Percentiles rank a stretch among this genome's conserved stretches.
phyloP scores from a whole-genome alignment of 2,113 vertebrate genomes.

The Tiliqua scincoides region DNA sequence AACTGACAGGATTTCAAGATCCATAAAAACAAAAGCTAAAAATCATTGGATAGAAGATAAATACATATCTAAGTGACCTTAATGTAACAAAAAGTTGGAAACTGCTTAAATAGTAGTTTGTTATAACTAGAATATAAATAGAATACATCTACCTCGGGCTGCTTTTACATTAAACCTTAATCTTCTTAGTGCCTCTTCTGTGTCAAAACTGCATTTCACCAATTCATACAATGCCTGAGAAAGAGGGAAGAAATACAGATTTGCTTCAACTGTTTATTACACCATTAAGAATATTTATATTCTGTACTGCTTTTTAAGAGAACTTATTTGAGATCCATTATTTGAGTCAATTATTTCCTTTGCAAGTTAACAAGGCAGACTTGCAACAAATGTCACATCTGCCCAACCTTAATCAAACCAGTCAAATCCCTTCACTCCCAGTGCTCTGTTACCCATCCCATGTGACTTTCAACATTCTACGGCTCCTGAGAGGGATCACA shows the following conservation, averaged over 20 bases:
- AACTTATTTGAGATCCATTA: background rate
- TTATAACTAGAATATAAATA: rapidly evolving
- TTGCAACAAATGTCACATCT: too few relatives aligned
- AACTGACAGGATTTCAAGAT: background rate
- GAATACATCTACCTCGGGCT: slow-evolving; percentile 87
- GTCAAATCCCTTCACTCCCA: too few relatives aligned
- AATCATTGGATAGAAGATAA: background rate
- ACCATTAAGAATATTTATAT: background rate
- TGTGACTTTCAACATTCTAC: too few relatives aligned
- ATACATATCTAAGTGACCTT: background rate
- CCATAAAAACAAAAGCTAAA: background rate
- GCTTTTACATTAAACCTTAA: slow-evolving; percentile 93
- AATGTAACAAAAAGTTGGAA: background rate
- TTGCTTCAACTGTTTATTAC: background rate
- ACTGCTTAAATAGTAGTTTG: background rate
- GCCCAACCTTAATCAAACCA: too few relatives aligned
- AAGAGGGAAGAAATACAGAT: slow-evolving; percentile 18
- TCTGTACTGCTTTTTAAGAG: too few relatives aligned
- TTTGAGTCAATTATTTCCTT: background rate
- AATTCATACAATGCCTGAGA: slow-evolving; percentile 93
- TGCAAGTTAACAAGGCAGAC: background rate
- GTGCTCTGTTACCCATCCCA: too few relatives aligned
- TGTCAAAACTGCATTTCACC: slow-evolving; percentile 95
- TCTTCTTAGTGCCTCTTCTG: slow-evolving; percentile 92
- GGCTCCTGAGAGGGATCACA: too few relatives aligned